Percentiles rank a stretch among this genome's conserved stretches.
Conservation (phyloP, 2,797 vertebrate genomes). For the Phylloscopus collybita region DNA sequence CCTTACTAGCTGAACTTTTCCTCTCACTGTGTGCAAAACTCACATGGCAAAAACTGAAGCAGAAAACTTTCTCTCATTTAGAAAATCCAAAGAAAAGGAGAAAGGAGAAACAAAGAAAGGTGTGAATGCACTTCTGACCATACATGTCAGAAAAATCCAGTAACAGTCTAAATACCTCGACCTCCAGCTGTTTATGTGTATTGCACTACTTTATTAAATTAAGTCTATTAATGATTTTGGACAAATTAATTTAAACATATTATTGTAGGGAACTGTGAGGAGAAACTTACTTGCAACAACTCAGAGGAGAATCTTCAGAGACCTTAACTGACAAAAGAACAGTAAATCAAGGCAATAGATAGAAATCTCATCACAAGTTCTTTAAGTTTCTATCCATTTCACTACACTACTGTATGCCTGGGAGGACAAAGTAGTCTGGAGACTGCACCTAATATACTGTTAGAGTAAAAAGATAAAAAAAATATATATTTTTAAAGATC, state of each 20-base stretch:
- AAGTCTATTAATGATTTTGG: not conserved
- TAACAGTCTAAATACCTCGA: not conserved
- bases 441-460: not conserved
- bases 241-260: not conserved
- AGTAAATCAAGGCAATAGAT: not conserved
- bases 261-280: not conserved
- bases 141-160: not conserved
- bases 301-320: not conserved
- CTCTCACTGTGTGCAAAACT: not conserved
- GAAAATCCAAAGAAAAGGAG: not conserved
- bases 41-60: not conserved
- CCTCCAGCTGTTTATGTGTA: not conserved
- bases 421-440: not conserved
- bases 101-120: not conserved
- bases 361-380: not conserved
- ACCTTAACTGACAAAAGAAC: not conserved
- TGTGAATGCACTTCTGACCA: not conserved
- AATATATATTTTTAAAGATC: not conserved
- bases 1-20: not conserved
- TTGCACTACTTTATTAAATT: not conserved
- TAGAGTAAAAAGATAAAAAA: not conserved
- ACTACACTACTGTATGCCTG: not conserved
- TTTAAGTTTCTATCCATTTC: not conserved
- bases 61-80: not conserved
- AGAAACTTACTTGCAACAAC: not conserved